These are phyloP conservation scores for Anthopleura sola DNA, from an alignment of 64 coral and sea anemone species.

Conservation along the genomic window DNA sequence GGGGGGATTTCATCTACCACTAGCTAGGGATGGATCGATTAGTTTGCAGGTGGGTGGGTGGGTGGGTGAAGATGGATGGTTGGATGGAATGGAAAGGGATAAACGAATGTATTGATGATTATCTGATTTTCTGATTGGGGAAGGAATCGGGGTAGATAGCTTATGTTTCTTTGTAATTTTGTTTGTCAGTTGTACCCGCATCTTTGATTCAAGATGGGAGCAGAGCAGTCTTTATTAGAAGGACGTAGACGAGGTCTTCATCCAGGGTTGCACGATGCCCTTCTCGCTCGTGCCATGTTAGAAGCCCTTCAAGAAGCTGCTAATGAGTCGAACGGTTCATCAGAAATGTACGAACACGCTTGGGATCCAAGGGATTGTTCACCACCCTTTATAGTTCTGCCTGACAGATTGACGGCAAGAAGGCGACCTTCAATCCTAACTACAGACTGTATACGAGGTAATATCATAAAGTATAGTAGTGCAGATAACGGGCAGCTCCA, in stretches of 20 bases:
- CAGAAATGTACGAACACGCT: conserved; percentile 64
- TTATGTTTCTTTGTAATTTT: not conserved
- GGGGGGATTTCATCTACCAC: too few relatives aligned
- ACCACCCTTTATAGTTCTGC: conserved; percentile 51
- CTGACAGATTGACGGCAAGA: conserved; percentile 68
- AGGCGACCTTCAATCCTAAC: conserved; percentile 65
- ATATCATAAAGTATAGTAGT: not conserved
- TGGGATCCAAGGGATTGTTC: conserved; percentile 77
- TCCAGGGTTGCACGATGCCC: not conserved
- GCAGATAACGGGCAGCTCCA: too few relatives aligned
- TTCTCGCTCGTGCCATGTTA: conserved; percentile 41
- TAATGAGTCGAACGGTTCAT: conserved; percentile 11
- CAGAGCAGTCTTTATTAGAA: conserved; percentile 29
- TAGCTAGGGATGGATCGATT: too few relatives aligned
- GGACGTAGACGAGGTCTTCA: not conserved
- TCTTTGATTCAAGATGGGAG: conserved; percentile 51
- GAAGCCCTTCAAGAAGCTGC: conserved; percentile 53
- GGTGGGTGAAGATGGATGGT: too few relatives aligned
- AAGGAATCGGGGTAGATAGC: too few relatives aligned
- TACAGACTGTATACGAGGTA: conserved; percentile 76
- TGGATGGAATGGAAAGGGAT: too few relatives aligned
- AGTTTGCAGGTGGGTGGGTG: too few relatives aligned
- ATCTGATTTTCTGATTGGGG: too few relatives aligned
- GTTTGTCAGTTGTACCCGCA: not conserved
- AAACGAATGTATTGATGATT: too few relatives aligned